A percentile compares a stretch with the other conserved stretches of the same genome.
These are phyloP conservation scores for Vimba vimba DNA, from an alignment of 2,113 vertebrate species.

Conservation along the genomic window DNA sequence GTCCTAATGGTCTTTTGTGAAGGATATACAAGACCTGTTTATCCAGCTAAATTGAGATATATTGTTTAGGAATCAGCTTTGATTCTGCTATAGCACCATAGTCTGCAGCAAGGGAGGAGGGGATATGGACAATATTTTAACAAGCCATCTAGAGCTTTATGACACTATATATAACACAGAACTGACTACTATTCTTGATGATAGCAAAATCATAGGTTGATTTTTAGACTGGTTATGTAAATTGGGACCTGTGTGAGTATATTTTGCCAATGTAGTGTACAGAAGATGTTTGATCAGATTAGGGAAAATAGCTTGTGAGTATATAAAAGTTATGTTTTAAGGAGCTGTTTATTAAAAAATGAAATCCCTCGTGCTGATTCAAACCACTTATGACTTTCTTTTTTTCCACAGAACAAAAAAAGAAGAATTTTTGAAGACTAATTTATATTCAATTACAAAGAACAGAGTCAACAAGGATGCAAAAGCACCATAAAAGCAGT, in stretches of 20 bases:
- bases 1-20: neutral
- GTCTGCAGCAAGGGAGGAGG: constrained; percentile 20
- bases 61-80: neutral
- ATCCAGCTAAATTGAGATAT: neutral
- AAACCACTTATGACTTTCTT: neutral
- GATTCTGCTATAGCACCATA: constrained; percentile 43
- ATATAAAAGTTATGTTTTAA: neutral
- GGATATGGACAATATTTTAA: neutral
- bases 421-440: neutral
- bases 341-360: neutral
- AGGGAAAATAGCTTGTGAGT: neutral
- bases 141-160: constrained; percentile 23
- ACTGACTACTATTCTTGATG: neutral
- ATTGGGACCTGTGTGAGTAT: neutral
- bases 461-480: neutral
- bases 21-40: neutral
- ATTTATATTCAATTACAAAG: neutral
- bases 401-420: neutral
- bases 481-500: neutral
- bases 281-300: neutral
- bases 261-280: neutral
- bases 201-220: neutral
- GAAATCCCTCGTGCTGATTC: neutral
- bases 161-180: neutral
- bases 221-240: neutral